Base-by-base conservation (phyloP, 2,113 vertebrate species). In the Candoia aspera region DNA sequence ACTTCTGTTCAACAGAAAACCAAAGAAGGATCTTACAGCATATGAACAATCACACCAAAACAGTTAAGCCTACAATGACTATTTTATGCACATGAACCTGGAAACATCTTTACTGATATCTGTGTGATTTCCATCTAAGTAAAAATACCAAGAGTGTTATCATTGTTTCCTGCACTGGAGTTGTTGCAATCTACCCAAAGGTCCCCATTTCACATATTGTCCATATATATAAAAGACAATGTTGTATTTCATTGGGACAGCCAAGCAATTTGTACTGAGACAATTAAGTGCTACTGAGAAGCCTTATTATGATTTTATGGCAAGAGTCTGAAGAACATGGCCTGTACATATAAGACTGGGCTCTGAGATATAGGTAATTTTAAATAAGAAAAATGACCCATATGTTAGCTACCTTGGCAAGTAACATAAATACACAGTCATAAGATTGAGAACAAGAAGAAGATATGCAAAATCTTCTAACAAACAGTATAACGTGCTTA, bases 401-500 rank as follows among this genome's bases (percentile, higher is more conserved):
- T 29, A 58, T 42, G 37, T 64, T 90, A 68, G 42, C 86, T 29
- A 33, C 9, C 9, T 62, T 49, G 6, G 2, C 6, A 54, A 13
- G 21, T 26, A 23, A 90, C 59, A 42, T 10, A 33, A 53, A 91
- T 17, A 10, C 11, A 1, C 42, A 59, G 15, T 83, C 2, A 46
- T 85, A 90, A 1, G 49, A 90, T 62, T 88, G 86, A 0, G 87
- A 64, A 42, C 73, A 89, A 17, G 53, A 79, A 83, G 62, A 90
- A 85, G 11, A 17, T 84, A 46, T 60, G 42, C 54, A 0, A 92
- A 19, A 59, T 84, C 79, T 87, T 85, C 73, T 94, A 94, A 90
- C 91, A 93, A 94, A 93, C 15, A 4, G 33, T 62, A 93, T 58
- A 73, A 90, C 73, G 84, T 92, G 90, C 1, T 62, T 86, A 92